Base-by-base conservation (phyloP, 1,140 invertebrate genomes). In the Macrotrachela quadricornifera region DNA sequence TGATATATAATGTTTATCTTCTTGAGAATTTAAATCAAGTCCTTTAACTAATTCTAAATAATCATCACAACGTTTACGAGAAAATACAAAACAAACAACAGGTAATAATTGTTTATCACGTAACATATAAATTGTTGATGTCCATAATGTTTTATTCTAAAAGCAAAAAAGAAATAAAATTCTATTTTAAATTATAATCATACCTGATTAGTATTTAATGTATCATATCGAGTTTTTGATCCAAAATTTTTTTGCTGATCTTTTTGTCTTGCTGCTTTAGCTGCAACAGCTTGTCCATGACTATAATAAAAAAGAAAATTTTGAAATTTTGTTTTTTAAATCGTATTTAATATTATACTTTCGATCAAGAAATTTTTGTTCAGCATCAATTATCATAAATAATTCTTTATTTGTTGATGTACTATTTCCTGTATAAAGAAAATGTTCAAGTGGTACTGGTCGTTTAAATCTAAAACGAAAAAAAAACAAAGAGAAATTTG, bases 361-460 rank as follows among this genome's bases (percentile, higher is more conserved):
- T 47, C 44, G 42, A 13, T 41, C 18, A 6, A 62, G 56, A 52
- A 70, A 69, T 41, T 59, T 66, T 45, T 62, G 61, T 21, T 63
- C 62, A 41, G 77, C 76, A 66, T 90, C 80, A 2, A 92, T 69
- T n/a, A 96, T 73, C 11, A 85, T 62, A 71, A 85, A 88, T 17
- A 79, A 74, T 59, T 92, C 80, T 63, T 85, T 66, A 49, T 61
- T 80, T 1, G 77, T 80, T 67, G 83, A 84, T 15, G 78, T 80
- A 57, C 81, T 79, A 42, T 76, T 75, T 53, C 88, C 88, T 39
- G 82, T 84, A 62, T 91, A 94, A 0, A 97, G 67, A 66, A 80
- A 90, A 72, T 96, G 90, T 63, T 90, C 80, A 21, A 99, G 71
- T 0, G 92, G 92, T 2, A 97, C 86, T 0, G 92, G 92, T 58